Evolutionary conservation across 2,888 invertebrate genomes (phyloP).

Genomic region (Zaprionus bogoriensis): DNA sequence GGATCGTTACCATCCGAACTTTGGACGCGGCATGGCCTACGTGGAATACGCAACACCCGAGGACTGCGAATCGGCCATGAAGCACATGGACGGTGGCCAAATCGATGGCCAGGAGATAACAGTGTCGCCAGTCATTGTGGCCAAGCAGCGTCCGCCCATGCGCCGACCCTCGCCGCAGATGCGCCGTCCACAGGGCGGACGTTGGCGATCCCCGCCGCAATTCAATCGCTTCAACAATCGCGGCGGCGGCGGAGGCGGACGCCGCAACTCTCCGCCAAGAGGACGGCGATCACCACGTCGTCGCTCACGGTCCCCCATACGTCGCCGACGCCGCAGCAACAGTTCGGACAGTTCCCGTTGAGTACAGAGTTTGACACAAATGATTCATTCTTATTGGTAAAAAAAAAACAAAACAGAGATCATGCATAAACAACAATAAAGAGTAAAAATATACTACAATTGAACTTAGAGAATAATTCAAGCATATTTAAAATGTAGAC

Average conservation of each 20-base stretch:
- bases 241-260: constrained; percentile 73
- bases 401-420: no score
- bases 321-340: constrained; percentile 82
- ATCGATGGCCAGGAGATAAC: constrained; percentile 98
- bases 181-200: constrained; percentile 79
- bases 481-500: constrained; percentile 33
- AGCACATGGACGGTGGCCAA: constrained; percentile 99
- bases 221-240: constrained; percentile 81
- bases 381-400: constrained; percentile 16
- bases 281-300: constrained; percentile 80
- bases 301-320: constrained; percentile 82
- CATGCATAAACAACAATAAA: constrained; percentile 5
- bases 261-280: constrained; percentile 77
- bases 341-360: constrained; percentile 82
- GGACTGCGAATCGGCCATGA: constrained; percentile 99
- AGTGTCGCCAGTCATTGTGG: constrained; percentile 95
- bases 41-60: constrained; percentile 96
- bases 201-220: constrained; percentile 82
- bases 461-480: constrained; percentile 30
- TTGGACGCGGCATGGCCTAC: constrained; percentile 96
- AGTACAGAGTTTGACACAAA: constrained; percentile 11
- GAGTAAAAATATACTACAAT: constrained; percentile 31
- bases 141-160: constrained; percentile 84
- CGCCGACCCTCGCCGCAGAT: constrained; percentile 81
- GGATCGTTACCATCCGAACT: constrained; percentile 93